Evolutionary conservation across 2,888 invertebrate species (phyloP).

Genomic region (Deilephila elpenor): DNA sequence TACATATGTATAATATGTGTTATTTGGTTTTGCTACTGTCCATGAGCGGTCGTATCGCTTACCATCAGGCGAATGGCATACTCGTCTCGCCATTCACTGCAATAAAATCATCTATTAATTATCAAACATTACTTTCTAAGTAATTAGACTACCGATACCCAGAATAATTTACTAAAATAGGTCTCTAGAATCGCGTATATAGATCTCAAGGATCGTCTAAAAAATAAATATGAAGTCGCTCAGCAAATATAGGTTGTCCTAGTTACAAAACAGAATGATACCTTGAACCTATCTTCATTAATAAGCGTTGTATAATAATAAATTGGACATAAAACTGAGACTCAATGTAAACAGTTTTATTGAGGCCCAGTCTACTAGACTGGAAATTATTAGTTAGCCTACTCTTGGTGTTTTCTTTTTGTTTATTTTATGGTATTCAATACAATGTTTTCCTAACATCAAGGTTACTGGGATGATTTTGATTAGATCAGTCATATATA

Average conservation of each 20-base stretch:
- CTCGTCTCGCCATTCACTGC: too few relatives aligned
- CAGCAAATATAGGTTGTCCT: background rate
- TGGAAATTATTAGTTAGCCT: constrained; percentile 43
- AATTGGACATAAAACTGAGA: constrained; percentile 40
- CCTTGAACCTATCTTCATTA: constrained; percentile 31
- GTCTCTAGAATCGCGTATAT: too few relatives aligned
- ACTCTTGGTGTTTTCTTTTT: background rate
- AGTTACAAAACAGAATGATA: background rate
- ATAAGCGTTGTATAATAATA: constrained; percentile 42
- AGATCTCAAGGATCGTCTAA: too few relatives aligned
- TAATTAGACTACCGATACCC: too few relatives aligned
- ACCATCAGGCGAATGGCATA: too few relatives aligned
- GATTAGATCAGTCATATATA: background rate
- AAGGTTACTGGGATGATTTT: background rate
- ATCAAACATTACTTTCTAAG: too few relatives aligned
- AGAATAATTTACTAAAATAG: too few relatives aligned
- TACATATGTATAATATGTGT: too few relatives aligned
- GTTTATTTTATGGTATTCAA: background rate
- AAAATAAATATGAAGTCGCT: background rate
- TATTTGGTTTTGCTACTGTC: too few relatives aligned
- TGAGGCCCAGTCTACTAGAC: constrained; percentile 39
- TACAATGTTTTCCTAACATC: background rate
- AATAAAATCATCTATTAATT: too few relatives aligned
- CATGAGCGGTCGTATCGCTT: too few relatives aligned
- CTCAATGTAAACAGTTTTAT: constrained; percentile 54